Percentiles rank a stretch among this genome's conserved stretches.
Evolutionary conservation across 2,113 vertebrate species (phyloP).

Genomic region (Mirza zaza): DNA sequence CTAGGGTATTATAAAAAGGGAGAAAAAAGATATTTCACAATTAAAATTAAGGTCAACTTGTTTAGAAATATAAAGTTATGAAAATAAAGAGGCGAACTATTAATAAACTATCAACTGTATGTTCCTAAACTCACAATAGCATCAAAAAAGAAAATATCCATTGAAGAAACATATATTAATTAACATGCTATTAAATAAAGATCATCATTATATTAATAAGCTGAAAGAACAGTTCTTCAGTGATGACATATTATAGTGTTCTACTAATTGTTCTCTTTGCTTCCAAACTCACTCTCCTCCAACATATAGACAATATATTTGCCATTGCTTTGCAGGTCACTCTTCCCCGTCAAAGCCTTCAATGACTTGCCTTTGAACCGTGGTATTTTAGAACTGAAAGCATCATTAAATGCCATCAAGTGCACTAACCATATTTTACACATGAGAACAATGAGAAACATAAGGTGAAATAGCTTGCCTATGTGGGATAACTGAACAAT

Average conservation of each 20-base stretch:
- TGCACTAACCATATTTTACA: background rate
- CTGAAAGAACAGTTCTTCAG: background rate
- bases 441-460: background rate
- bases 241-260: background rate
- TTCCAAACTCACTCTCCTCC: background rate
- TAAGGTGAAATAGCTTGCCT: background rate
- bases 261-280: background rate
- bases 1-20: constrained; percentile 33
- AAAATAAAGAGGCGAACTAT: constrained; percentile 11
- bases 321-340: background rate
- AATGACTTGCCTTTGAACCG: background rate
- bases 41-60: constrained; percentile 47
- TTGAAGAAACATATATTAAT: background rate
- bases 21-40: constrained; percentile 35
- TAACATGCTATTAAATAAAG: background rate
- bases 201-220: background rate
- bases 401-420: background rate
- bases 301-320: background rate
- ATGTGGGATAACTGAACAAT: background rate
- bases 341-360: background rate
- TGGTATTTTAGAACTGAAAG: background rate
- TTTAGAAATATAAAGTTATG: constrained; percentile 30
- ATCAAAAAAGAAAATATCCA: background rate
- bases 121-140: background rate
- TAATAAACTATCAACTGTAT: background rate